Percentiles rank a stretch among this genome's conserved stretches.
phyloP scores from a whole-genome alignment of 2,113 vertebrate species.

The Panurus biarmicus region DNA sequence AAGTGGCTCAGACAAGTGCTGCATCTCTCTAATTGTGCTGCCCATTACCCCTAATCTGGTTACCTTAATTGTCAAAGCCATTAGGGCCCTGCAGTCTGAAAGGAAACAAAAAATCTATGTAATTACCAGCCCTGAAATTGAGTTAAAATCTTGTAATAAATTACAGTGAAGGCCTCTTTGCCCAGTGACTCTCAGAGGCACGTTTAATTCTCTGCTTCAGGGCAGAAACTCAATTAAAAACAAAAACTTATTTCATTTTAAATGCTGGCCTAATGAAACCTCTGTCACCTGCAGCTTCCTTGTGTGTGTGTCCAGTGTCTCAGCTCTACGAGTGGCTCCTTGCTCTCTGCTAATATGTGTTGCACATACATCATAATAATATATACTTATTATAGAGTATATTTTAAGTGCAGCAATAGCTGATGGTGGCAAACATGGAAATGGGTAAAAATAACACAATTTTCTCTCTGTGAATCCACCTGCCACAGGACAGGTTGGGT shows the following conservation, averaged over 20 bases:
- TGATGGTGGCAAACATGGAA: neutral
- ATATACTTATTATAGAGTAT: neutral
- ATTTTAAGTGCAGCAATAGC: neutral
- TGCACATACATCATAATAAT: neutral
- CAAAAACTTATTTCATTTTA: neutral
- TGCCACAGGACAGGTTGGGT: fast-evolving
- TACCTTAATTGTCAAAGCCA: constrained; percentile 29
- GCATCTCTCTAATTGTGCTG: neutral
- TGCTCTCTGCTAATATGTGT: neutral
- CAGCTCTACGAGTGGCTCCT: neutral
- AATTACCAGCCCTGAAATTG: constrained; percentile 12
- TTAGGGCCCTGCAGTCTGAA: neutral
- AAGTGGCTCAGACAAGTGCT: neutral
- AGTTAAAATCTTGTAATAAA: constrained; percentile 25
- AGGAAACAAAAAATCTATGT: neutral
- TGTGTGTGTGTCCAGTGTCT: fast-evolving
- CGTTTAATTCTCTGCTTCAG: neutral
- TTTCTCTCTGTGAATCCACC: neutral
- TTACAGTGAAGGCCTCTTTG: neutral
- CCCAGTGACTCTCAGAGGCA: neutral
- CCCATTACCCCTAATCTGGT: neutral
- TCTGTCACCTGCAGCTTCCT: neutral
- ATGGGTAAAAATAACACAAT: neutral
- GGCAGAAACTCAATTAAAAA: constrained; percentile 31
- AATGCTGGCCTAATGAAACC: neutral